phyloP scores from a whole-genome alignment of 2,797 vertebrate species.

The Myotis findleyi region DNA sequence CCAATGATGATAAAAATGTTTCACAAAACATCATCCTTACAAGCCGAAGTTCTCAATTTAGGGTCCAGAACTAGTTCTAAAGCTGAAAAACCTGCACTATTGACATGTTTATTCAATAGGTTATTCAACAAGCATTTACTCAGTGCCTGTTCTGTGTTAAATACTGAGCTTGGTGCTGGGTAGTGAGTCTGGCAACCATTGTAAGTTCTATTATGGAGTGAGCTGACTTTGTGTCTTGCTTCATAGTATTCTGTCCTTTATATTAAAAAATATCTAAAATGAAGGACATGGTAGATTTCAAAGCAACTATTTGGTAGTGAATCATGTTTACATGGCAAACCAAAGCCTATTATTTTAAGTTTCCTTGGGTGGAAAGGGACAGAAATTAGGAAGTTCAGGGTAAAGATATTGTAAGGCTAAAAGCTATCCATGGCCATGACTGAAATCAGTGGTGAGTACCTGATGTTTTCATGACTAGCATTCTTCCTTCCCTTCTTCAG shows the following conservation, averaged over 20 bases:
- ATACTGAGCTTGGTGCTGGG: neutral
- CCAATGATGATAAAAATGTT: neutral
- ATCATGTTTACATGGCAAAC: neutral
- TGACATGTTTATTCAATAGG: neutral
- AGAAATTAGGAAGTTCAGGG: neutral
- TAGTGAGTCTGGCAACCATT: neutral
- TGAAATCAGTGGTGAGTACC: neutral
- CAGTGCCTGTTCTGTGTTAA: neutral
- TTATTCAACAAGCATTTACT: neutral
- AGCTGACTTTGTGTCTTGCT: neutral
- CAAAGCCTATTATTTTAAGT: neutral
- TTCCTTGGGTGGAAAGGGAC: neutral
- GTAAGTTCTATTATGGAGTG: neutral
- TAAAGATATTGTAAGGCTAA: neutral
- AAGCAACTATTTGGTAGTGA: neutral
- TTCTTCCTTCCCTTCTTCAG: neutral
- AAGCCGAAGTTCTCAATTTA: neutral
- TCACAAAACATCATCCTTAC: neutral
- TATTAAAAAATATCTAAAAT: conserved; percentile 5
- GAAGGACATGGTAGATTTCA: neutral
- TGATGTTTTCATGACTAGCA: neutral
- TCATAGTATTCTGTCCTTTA: neutral
- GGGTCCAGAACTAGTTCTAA: neutral
- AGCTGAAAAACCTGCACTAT: neutral
- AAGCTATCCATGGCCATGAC: neutral